A percentile compares a stretch with the other conserved stretches of the same genome.
phyloP scores from a whole-genome alignment of 2,888 invertebrate species.

The Cotesia congregata region DNA sequence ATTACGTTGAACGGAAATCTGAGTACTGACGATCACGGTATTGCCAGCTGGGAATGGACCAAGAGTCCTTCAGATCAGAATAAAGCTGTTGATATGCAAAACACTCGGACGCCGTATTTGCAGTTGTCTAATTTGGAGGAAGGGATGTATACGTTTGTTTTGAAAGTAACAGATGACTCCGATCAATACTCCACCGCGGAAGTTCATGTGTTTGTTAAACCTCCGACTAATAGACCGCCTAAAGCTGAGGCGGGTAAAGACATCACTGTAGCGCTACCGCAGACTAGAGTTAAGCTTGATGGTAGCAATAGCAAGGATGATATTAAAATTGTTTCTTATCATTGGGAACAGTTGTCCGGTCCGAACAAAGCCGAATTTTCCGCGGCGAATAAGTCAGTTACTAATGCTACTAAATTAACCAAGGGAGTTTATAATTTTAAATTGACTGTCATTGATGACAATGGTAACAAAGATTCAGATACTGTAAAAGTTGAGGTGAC shows the following conservation, averaged over 20 bases:
- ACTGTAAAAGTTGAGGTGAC: slow-evolving; percentile 83
- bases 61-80: slow-evolving; percentile 89
- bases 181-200: slow-evolving; percentile 90
- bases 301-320: slow-evolving; percentile 88
- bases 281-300: slow-evolving; percentile 85
- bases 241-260: slow-evolving; percentile 74
- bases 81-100: slow-evolving; percentile 96
- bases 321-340: slow-evolving; percentile 84
- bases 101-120: slow-evolving; percentile 90
- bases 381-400: slow-evolving; percentile 76
- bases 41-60: slow-evolving; percentile 96
- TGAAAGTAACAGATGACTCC: slow-evolving; percentile 93
- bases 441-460: slow-evolving; percentile 87
- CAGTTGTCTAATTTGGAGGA: slow-evolving; percentile 91
- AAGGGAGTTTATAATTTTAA: slow-evolving; percentile 88
- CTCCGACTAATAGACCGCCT: slow-evolving; percentile 88
- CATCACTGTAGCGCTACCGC: slow-evolving; percentile 84
- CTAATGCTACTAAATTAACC: slow-evolving; percentile 85
- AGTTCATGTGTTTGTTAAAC: slow-evolving; percentile 94
- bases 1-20: slow-evolving; percentile 90
- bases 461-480: slow-evolving; percentile 84
- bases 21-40: slow-evolving; percentile 94
- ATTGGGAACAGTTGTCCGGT: slow-evolving; percentile 85
- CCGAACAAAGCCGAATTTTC: slow-evolving; percentile 71
- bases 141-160: slow-evolving; percentile 93